Conservation (phyloP, 2,888 invertebrate genomes). For the Polymixis flavicincta region DNA sequence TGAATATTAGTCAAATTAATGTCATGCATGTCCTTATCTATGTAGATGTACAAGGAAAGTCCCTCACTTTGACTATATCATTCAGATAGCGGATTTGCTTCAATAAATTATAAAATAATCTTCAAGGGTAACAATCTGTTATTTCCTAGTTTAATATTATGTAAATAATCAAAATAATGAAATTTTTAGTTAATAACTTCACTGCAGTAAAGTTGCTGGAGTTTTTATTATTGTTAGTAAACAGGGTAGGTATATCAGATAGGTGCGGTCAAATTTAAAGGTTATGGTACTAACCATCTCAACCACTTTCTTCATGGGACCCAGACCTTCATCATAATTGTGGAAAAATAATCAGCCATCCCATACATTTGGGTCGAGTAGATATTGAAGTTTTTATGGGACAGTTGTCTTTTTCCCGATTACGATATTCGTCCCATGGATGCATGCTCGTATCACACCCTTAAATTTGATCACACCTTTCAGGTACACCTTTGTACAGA, state of each 20-base stretch:
- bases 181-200: background rate
- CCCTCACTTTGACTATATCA: constrained; percentile 22
- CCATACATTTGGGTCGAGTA: too few species aligned
- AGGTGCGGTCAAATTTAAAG: background rate
- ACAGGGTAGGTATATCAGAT: background rate
- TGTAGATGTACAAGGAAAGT: constrained; percentile 43
- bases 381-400: too few species aligned
- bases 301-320: background rate
- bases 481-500: too few species aligned
- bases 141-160: background rate
- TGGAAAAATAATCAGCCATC: background rate
- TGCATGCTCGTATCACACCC: too few species aligned
- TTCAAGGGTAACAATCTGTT: constrained; percentile 17
- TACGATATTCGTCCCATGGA: background rate
- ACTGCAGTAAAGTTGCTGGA: background rate
- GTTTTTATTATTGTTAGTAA: background rate
- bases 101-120: constrained; percentile 15
- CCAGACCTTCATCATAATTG: background rate
- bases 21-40: constrained; percentile 54
- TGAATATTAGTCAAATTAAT: constrained; percentile 27
- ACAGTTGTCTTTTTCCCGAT: background rate
- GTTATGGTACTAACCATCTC: background rate
- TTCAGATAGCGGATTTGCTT: constrained; percentile 29
- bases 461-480: too few species aligned
- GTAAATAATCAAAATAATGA: constrained; percentile 4